phyloP scores from a whole-genome alignment of 2,113 vertebrate genomes.

The Climacteris rufus region DNA sequence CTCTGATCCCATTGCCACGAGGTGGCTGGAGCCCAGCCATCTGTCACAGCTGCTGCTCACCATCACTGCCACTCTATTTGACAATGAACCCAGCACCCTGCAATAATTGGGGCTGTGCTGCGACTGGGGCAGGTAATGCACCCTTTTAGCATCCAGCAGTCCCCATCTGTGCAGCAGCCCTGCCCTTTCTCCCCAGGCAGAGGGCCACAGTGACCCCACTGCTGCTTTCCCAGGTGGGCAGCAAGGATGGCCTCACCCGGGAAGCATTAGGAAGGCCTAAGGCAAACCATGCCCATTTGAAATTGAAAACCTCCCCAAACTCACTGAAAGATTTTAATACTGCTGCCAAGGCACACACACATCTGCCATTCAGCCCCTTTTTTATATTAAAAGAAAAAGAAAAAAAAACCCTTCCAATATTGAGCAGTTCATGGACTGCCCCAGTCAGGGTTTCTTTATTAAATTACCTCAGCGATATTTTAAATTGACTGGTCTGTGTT shows the following conservation, averaged over 20 bases:
- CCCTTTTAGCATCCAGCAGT: conserved; percentile 86
- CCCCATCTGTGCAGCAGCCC: conserved; percentile 81
- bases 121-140: conserved; percentile 87
- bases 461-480: neutral
- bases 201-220: conserved; percentile 36
- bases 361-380: neutral
- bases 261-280: neutral
- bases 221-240: conserved; percentile 35
- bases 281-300: conserved; percentile 58
- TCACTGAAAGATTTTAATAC: conserved; percentile 16
- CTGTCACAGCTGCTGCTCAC: conserved; percentile 91
- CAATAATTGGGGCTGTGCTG: conserved; percentile 87
- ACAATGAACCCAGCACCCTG: conserved; percentile 88
- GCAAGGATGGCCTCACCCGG: neutral
- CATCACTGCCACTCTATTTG: conserved; percentile 88
- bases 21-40: conserved; percentile 88
- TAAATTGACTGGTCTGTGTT: neutral
- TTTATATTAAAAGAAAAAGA: neutral
- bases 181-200: neutral
- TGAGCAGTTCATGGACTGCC: neutral
- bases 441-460: neutral
- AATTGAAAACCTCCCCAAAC: conserved; percentile 27
- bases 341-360: neutral
- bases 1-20: conserved; percentile 81
- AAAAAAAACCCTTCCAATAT: neutral